Base-by-base conservation (phyloP, 2,888 invertebrate species). In the Coecobrya sp. region DNA sequence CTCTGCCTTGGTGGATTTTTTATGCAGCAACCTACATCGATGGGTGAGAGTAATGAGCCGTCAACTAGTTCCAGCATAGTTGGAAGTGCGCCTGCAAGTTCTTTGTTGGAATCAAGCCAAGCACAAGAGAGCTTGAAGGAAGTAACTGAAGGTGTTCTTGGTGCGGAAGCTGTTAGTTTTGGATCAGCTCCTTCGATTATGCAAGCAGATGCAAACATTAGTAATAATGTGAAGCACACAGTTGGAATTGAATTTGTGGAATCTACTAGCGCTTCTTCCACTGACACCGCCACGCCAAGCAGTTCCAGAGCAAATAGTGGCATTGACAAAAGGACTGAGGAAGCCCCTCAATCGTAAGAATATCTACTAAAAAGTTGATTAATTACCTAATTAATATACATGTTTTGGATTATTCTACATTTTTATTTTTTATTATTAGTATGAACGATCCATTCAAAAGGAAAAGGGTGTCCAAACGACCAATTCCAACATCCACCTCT, bases 391-490 rank as follows among this genome's bases (percentile, higher is more conserved):
- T n/a, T n/a, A n/a, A n/a, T n/a, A n/a, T n/a, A n/a, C 36, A 36
- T 36, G 7, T 36, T 36, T 36, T 36, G 36, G 36, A n/a, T n/a
- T n/a, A n/a, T n/a, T 5, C 36, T 10, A n/a, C 55, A 2, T 68
- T 16, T 62, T 22, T 65, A 19, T 25, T 13, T 0, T 65, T 4
- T 68, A 10, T 11, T 65, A 1, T 10, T 68, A 93, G 91, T n/a
- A 59, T 91, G 45, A 93, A 79, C 30, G 95, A 95, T 76, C 93
- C 95, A 1, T 95, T 94, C 87, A 95, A 94, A 49, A 55, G 95
- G n/a, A 95, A 95, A 49, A 84, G 95, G 30, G 89, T 94, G 11
- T 94, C 94, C 0, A 95, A 95, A 62, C 88, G 95, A 25, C 94
- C 94, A 30, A 94, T 95, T 68, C 95, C 95, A 36, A 95, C 95